Evolutionary conservation across 2,797 vertebrate genomes (phyloP), one percentile per base, ranked within the genome.

Genomic region (Lerista edwardsae): DNA sequence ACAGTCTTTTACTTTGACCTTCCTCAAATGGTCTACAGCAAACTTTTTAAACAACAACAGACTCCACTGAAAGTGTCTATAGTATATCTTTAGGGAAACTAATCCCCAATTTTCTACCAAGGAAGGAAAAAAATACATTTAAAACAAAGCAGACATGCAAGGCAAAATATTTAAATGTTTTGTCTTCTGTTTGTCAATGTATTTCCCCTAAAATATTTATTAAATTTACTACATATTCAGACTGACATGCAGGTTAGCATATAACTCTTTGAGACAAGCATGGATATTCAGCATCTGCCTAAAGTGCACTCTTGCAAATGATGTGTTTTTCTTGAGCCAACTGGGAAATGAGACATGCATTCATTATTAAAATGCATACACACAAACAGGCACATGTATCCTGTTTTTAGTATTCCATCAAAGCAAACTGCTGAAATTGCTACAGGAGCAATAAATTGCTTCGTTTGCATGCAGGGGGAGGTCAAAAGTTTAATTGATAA

Each of bases 171-270:
- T 0, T 23, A 62, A 25, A 23, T 81, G 55, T 80, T 23, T 89
- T 67, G 69, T 27, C 39, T 51, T n/a, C 59, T 77, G 65, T 59
- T 39, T 47, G 47, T 14, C 84, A 61, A 73, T 17, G 1, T 34
- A 62, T 71, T 84, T 75, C 9, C 47, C 15, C 59, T 84, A 82
- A 84, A 81, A 78, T 82, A 82, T 41, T 85, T 85, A 73, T 65
- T 39, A 59, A 7, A 55, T 83, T 86, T 82, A 41, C 11, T 25
- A 29, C 0, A 0, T 36, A 47, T 57, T 10, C 29, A 23, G 36
- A 25, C 6, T 72, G 39, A 68, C 1, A 0, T 75, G 36, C 4
- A 69, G 64, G 27, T 77, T 36, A 85, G 62, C 23, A 69, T 64
- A 69, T 69, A 84, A 15, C 62, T 6, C 57, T 41, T 36, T 31